These are phyloP conservation scores for Aphidoletes aphidimyza DNA, from an alignment of 2,888 invertebrate species.

Conservation along the genomic window DNA sequence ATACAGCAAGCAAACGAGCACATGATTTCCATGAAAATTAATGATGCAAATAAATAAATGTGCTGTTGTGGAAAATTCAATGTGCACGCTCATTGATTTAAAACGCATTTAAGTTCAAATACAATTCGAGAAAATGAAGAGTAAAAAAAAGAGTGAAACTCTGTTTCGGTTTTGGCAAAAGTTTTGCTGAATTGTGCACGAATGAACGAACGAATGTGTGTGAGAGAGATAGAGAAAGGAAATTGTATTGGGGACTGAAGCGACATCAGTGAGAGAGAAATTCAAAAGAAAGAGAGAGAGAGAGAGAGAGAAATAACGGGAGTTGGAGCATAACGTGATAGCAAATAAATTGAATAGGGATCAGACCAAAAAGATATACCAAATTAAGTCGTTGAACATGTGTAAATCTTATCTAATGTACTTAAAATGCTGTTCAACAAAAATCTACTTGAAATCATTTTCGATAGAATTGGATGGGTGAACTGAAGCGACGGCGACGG, in stretches of 20 bases:
- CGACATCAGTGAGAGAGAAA: too few species aligned
- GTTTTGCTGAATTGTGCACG: too few species aligned
- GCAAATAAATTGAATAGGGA: neutral
- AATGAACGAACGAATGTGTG: too few species aligned
- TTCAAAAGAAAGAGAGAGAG: too few species aligned
- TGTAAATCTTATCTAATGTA: constrained; percentile 49
- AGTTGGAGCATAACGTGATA: neutral
- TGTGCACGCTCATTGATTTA: constrained; percentile 47
- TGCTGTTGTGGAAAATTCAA: constrained; percentile 48
- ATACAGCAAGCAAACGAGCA: neutral
- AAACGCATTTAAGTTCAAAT: constrained; percentile 44
- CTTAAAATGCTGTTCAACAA: constrained; percentile 40
- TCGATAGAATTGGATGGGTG: neutral
- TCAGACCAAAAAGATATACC: constrained; percentile 14
- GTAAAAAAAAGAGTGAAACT: neutral
- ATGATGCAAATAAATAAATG: constrained; percentile 51
- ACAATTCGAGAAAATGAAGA: neutral
- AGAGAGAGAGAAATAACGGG: too few species aligned
- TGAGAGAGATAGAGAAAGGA: too few species aligned
- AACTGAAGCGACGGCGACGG: neutral
- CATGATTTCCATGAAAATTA: neutral
- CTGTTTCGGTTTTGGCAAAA: too few species aligned
- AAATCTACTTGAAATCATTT: constrained; percentile 16
- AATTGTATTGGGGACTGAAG: too few species aligned
- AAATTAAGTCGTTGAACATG: constrained; percentile 46